phyloP scores from a whole-genome alignment of 37 sponge, comb jelly and placozoan genomes.

The Cliona cf. orientalis region DNA sequence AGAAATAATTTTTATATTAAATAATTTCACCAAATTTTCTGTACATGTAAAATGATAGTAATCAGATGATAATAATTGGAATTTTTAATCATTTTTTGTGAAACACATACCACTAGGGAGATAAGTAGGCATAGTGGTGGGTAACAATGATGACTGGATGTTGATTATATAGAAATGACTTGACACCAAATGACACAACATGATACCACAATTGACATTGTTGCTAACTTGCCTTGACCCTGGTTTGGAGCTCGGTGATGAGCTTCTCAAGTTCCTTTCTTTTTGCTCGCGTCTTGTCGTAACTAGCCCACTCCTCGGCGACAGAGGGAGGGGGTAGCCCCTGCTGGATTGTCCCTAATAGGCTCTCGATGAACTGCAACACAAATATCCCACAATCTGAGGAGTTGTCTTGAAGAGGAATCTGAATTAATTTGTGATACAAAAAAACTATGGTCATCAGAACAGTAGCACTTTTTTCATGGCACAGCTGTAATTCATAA shows the following conservation, averaged over 20 bases:
- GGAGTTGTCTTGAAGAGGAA: slow-evolving; percentile 83
- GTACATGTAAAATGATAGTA: too few species aligned
- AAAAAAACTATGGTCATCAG: neutral
- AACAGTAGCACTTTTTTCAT: neutral
- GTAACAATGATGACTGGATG: too few species aligned
- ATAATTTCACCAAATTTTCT: too few species aligned
- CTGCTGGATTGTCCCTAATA: slow-evolving; percentile 53
- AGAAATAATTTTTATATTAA: too few species aligned
- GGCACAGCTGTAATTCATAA: neutral
- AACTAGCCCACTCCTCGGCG: slow-evolving; percentile 27
- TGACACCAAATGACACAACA: slow-evolving; percentile 1
- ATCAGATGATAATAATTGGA: too few species aligned
- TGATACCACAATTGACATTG: neutral
- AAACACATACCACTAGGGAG: too few species aligned
- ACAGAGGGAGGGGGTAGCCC: neutral
- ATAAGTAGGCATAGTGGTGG: too few species aligned
- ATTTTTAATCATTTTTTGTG: too few species aligned
- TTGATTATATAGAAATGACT: too few species aligned
- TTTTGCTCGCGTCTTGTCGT: slow-evolving; percentile 20
- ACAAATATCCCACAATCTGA: slow-evolving; percentile 93
- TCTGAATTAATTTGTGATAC: slow-evolving; percentile 30
- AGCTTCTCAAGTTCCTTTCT: slow-evolving; percentile 27
- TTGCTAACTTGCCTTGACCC: neutral
- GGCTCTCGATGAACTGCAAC: slow-evolving; percentile 83
- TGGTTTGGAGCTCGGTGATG: slow-evolving; percentile 15